Conservation (phyloP, 2,888 invertebrate species). For the Podabrus alpinus region DNA sequence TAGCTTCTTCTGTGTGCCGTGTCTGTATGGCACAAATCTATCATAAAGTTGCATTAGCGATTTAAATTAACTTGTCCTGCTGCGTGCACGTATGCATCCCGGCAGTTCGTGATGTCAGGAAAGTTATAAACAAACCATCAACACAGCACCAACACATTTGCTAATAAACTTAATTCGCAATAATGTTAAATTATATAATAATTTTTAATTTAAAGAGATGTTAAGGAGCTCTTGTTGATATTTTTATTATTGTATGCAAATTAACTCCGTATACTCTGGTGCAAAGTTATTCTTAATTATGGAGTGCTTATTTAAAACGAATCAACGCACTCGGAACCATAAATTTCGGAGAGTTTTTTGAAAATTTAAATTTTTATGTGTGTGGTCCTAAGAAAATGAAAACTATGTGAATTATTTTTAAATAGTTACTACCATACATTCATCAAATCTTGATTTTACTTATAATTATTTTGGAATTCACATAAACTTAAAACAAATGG, state of each 20-base stretch:
- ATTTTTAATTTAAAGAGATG: not conserved
- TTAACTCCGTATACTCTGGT: not conserved
- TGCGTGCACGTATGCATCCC: not conserved
- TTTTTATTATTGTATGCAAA: not conserved
- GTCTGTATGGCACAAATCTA: not conserved
- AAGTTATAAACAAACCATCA: conserved; percentile 4
- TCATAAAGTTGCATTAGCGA: not conserved
- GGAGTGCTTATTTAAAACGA: not conserved
- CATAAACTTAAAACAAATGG: conserved; percentile 9
- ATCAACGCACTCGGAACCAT: not conserved
- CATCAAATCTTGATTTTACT: conserved; percentile 37
- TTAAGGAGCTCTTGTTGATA: not conserved
- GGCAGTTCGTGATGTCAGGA: conserved; percentile 1
- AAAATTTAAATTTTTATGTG: conserved; percentile 27
- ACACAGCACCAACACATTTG: not conserved
- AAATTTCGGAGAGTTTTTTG: not conserved
- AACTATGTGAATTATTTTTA: conserved; percentile 43
- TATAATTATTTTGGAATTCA: conserved; percentile 24
- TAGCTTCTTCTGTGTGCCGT: not conserved
- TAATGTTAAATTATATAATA: not conserved
- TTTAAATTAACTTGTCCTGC: conserved; percentile 2
- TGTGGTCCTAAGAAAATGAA: conserved; percentile 37
- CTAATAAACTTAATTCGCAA: not conserved
- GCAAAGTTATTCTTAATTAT: not conserved
- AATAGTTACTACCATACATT: conserved; percentile 36